Evolutionary conservation across 2,113 vertebrate species (phyloP), one percentile per base, ranked within the genome.

Genomic region (Cardinalis cardinalis): DNA sequence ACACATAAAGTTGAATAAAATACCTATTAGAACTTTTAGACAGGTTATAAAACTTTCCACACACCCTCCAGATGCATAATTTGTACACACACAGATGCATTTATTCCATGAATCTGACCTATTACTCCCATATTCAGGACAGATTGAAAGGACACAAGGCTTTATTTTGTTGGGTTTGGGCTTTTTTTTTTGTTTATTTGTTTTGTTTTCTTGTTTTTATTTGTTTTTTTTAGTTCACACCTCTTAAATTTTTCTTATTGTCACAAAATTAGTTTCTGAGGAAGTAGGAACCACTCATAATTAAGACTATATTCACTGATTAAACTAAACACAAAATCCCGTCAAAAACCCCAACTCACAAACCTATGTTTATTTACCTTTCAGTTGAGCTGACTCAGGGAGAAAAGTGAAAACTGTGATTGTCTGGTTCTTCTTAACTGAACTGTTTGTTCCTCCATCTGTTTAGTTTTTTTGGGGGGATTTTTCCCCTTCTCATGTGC

Each of bases 141-240:
- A 84, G 17, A 52, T 1, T 68, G 16, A 52, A 77, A 65, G 3
- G 48, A 73, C 14, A 12, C 0, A 17, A 40, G 5, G 1, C 2
- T 63, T 36, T 53, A 10, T 19, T 65, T 40, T 49, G 26, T 41
- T 10, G 8, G 3, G 15, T 25, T 61, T 34, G 5, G 10, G 9
- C 1, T n/a, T 14, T 19, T 46, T 34, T 29, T 41, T 48, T 25
- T 46, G 10, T 46, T 44, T 48, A 7, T 21, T 46, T 46, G 44
- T 31, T 28, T 48, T 41, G 3, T 55, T 64, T 48, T 29, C 8
- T 51, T 46, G 1, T 0, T 66, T 71, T 38, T 0, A 0, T 59
- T 38, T 28, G 3, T 29, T 29, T 18, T 31, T 51, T 26, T 40
- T 16, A n/a, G 32, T 43, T 59, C 6, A 32, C 17, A n/a, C 3